phyloP scores from a whole-genome alignment of 1,140 invertebrate genomes.

The Zaprionus gabonicus region DNA sequence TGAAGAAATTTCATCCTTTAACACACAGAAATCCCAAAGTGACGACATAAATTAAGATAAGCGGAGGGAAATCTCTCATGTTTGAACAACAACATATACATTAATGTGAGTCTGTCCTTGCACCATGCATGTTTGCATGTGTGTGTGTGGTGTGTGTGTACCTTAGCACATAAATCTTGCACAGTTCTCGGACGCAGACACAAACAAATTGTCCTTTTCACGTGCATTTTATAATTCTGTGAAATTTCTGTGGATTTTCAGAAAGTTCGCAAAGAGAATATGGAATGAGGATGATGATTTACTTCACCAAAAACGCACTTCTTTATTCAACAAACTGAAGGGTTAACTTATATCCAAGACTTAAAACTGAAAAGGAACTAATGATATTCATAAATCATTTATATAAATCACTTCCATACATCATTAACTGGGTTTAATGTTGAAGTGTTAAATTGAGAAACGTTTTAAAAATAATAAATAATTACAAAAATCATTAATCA shows the following conservation, averaged over 20 bases:
- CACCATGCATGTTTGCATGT: background rate
- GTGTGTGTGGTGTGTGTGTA: background rate
- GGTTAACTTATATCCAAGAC: no score
- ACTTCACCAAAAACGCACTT: background rate
- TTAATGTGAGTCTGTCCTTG: background rate
- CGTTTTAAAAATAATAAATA: no score
- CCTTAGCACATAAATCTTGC: background rate
- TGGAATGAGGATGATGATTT: background rate
- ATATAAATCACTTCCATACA: no score
- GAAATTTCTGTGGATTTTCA: background rate
- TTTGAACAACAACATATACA: background rate
- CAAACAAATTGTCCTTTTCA: background rate
- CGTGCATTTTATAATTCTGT: constrained; percentile 1
- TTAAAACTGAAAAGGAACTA: no score
- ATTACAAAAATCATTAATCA: no score
- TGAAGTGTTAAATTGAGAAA: no score
- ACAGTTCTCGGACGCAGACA: background rate
- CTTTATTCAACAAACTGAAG: background rate
- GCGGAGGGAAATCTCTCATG: background rate
- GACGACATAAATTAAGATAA: constrained; percentile 5
- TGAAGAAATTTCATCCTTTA: background rate
- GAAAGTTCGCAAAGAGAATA: background rate
- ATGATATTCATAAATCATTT: no score
- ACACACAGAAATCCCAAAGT: background rate
- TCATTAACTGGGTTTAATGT: no score